Base-by-base conservation (phyloP, 2,888 invertebrate genomes). In the Monochamus alternatus region DNA sequence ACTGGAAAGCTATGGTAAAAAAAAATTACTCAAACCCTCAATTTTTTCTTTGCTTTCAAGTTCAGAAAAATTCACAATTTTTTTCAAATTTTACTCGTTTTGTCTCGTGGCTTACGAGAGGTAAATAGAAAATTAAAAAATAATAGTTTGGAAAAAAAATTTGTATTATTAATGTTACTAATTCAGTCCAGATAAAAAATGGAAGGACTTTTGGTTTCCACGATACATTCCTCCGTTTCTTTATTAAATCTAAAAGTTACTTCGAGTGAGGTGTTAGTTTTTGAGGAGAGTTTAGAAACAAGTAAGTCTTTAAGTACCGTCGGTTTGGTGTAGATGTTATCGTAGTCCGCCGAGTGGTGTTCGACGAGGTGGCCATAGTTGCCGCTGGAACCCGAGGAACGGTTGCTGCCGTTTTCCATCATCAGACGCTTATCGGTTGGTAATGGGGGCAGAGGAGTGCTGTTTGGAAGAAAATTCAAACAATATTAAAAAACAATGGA, bases 371-470 rank as follows among this genome's bases (percentile, higher is more conserved):
- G 92, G 88, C 89, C 93, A 87, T 91, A 91, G 69, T 88, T 89
- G 59, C 90, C 89, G 77, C 89, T 88, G 9, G 91, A 89, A 74
- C 88, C 89, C 1, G 88, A 87, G 31, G 88, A 87, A 64, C 87
- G 83, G 75, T 87, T 88, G 80, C 87, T 88, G 71, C 85, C 78
- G 81, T 86, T 87, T 78, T 87, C 87, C 59, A 81, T 77, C 67
- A 81, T 65, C 47, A 82, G 70, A n/a, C 83, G 81, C 73, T 87
- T 92, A 78, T 95, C 93, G 81, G 95, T 91, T n/a, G 95, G 95
- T 51, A 96, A 90, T 0, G 95, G 95, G 2, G 96, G 96, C 78
- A 96, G 86, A 0, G 96, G 96, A 0, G 96, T 95, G 86, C 95
- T 95, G 51, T 10, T 60, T 60, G 7, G 52, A 52, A 14, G 9